Percentiles rank a stretch among this genome's conserved stretches.
phyloP scores from a whole-genome alignment of 2,113 vertebrate genomes.

The Ranitomeya imitator region DNA sequence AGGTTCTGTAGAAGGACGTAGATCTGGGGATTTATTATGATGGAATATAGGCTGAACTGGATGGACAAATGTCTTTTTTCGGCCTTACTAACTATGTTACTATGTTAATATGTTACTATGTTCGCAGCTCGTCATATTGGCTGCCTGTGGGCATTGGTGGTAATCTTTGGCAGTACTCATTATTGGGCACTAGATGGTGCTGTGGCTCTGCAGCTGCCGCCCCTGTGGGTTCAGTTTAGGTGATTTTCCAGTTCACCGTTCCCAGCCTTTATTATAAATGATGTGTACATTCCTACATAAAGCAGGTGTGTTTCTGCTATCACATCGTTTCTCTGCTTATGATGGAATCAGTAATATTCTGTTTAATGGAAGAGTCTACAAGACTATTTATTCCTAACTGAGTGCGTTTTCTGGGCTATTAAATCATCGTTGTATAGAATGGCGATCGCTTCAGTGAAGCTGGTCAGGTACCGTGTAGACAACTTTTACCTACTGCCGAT shows the following conservation, averaged over 20 bases:
- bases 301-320: neutral
- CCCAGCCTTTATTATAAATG: conserved; percentile 31
- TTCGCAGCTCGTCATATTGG: neutral
- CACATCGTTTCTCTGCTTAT: neutral
- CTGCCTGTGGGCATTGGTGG: neutral
- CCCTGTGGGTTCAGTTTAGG: neutral
- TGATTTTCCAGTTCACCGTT: neutral
- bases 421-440: neutral
- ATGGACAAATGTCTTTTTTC: no score
- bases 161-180: neutral
- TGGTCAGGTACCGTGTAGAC: no score
- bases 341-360: neutral
- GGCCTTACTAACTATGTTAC: no score
- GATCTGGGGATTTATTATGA: no score
- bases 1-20: no score
- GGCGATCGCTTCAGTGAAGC: no score
- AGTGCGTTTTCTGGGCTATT: neutral
- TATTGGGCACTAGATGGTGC: conserved; percentile 36
- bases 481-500: neutral
- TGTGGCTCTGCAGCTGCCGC: neutral
- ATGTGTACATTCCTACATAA: conserved; percentile 49
- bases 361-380: neutral
- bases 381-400: neutral
- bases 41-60: no score
- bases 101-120: no score